Conservation (phyloP, 1,140 invertebrate species). For the Medauroidea extradentata region DNA sequence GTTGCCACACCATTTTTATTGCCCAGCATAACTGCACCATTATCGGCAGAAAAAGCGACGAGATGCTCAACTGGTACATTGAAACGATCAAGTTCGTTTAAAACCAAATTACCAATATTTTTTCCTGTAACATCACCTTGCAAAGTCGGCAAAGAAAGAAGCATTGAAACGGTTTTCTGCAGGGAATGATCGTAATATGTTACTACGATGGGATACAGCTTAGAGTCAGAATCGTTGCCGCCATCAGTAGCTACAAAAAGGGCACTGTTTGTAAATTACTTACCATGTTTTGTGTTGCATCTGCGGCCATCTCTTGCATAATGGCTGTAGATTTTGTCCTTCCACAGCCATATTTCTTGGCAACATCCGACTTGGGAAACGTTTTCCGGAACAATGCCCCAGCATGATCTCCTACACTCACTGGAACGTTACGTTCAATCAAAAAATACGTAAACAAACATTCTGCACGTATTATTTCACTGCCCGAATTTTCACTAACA, state of each 20-base stretch:
- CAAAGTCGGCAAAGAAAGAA: slow-evolving; percentile 1
- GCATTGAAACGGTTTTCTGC: neutral
- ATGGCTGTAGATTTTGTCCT: neutral
- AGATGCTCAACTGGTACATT: neutral
- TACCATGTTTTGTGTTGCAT: neutral
- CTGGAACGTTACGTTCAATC: neutral
- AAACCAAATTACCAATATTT: neutral
- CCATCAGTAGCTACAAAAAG: neutral
- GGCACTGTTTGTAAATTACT: neutral
- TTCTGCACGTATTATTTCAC: neutral
- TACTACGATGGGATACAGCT: neutral
- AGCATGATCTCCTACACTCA: neutral
- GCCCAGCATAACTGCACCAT: neutral
- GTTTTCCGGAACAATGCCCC: neutral
- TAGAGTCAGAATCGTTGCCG: neutral
- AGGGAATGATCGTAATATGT: neutral
- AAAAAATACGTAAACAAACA: neutral
- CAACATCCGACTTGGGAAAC: neutral
- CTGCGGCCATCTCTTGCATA: neutral
- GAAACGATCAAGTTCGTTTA: too few species aligned
- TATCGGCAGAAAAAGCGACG: neutral
- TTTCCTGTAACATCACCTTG: neutral
- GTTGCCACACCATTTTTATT: neutral
- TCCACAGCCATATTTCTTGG: neutral
- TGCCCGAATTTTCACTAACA: neutral